These are phyloP conservation scores for Oxystoma pomonae DNA, from an alignment of 2,888 invertebrate genomes.

Conservation along the genomic window DNA sequence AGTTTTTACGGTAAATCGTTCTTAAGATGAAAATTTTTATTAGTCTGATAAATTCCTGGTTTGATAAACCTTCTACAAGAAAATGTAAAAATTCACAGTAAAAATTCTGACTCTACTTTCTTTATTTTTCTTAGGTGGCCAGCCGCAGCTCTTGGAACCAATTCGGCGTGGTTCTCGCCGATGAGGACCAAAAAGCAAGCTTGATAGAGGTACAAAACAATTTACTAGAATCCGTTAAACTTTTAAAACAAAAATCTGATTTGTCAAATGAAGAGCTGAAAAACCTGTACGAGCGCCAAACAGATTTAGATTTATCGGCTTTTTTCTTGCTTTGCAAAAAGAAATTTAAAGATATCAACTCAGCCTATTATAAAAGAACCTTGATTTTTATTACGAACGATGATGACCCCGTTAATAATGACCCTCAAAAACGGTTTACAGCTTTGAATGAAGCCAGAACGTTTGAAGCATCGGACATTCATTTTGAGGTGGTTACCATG, in stretches of 20 bases:
- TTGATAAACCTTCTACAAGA: no score
- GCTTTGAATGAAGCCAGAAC: constrained; percentile 38
- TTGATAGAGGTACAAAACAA: constrained; percentile 28
- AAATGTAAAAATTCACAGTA: no score
- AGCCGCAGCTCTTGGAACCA: constrained; percentile 31
- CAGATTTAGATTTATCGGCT: constrained; percentile 31
- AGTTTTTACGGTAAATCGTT: no score
- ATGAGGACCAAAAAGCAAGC: constrained; percentile 25
- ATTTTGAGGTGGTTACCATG: constrained; percentile 33
- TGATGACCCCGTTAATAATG: constrained; percentile 33
- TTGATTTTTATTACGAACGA: constrained; percentile 37
- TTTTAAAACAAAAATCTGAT: constrained; percentile 27
- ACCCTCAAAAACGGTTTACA: constrained; percentile 32
- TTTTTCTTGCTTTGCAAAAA: constrained; percentile 36
- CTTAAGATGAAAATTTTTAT: no score
- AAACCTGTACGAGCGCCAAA: constrained; percentile 28
- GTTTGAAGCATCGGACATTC: constrained; percentile 31
- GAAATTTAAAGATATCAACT: constrained; percentile 33
- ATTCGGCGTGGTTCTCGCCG: constrained; percentile 34
- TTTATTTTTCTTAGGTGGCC: constrained; percentile 6
- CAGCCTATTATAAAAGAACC: constrained; percentile 29
- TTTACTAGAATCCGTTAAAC: constrained; percentile 31
- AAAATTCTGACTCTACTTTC: no score
- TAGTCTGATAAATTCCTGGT: no score
- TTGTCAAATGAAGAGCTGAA: constrained; percentile 28